Evolutionary conservation across 2,888 invertebrate species (phyloP).

Genomic region (Patella ulyssiponensis): DNA sequence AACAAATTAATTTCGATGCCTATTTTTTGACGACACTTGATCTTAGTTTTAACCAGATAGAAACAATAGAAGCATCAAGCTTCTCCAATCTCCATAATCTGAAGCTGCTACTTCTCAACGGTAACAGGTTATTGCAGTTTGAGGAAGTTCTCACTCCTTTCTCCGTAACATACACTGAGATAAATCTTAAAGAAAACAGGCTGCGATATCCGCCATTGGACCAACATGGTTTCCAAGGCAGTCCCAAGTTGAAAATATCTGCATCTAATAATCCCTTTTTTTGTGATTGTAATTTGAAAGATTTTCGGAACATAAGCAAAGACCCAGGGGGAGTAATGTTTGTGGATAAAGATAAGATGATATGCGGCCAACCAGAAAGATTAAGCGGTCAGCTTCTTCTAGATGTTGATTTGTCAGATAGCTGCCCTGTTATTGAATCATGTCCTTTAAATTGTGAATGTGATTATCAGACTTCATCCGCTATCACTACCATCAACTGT

Average conservation of each 20-base stretch:
- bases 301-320: background rate
- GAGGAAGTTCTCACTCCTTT: background rate
- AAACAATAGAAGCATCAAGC: background rate
- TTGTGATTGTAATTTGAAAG: constrained; percentile 8
- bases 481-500: background rate
- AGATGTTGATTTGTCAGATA: background rate
- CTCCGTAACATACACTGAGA: background rate
- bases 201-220: constrained; percentile 12
- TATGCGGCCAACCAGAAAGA: constrained; percentile 3
- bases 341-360: background rate
- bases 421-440: constrained; percentile 1
- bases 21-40: background rate
- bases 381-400: background rate
- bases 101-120: background rate
- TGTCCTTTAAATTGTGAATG: background rate
- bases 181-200: background rate
- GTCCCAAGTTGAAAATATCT: background rate
- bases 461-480: background rate
- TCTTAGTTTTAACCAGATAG: constrained; percentile 15
- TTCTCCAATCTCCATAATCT: background rate
- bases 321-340: background rate
- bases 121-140: background rate
- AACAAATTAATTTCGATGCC: background rate
- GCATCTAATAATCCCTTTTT: constrained; percentile 13
- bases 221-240: background rate